A percentile compares a stretch with the other conserved stretches of the same genome.
These are phyloP conservation scores for Aplidium turbinatum DNA, from an alignment of 23 tunicate species.

Conservation along the genomic window DNA sequence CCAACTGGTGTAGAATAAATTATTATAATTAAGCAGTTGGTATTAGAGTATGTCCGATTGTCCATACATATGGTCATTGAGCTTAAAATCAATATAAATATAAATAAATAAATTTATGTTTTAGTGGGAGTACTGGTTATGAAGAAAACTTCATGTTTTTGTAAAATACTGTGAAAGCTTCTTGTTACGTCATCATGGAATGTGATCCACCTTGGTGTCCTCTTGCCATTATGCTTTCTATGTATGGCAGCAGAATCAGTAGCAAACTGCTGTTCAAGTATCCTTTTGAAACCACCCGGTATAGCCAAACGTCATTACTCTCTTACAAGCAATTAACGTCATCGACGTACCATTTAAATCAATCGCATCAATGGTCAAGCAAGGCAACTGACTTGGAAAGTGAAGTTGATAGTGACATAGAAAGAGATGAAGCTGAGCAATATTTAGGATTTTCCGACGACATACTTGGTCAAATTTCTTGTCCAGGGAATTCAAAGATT, in stretches of 20 bases:
- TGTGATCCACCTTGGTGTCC: conserved; percentile 77
- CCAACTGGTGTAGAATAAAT: too few relatives aligned
- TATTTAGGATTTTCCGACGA: conserved; percentile 74
- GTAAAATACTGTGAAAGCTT: too few relatives aligned
- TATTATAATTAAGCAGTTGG: too few relatives aligned
- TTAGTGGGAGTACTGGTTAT: too few relatives aligned
- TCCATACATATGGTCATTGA: too few relatives aligned
- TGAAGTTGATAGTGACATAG: conserved; percentile 23
- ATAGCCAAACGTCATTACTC: conserved; percentile 6
- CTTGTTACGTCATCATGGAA: conserved; percentile 20
- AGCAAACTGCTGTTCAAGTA: conserved; percentile 82
- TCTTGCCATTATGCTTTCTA: conserved; percentile 77
- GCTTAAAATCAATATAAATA: too few relatives aligned
- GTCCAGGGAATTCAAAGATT: conserved; percentile 79
- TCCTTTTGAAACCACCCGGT: conserved; percentile 46
- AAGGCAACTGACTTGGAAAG: conserved; percentile 5
- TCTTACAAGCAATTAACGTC: conserved; percentile 60
- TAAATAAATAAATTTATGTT: too few relatives aligned
- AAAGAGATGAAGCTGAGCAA: conserved; percentile 60
- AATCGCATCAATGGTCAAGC: conserved; percentile 3
- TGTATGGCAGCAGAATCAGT: conserved; percentile 84
- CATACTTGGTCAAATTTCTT: conserved; percentile 51
- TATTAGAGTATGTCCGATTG: too few relatives aligned
- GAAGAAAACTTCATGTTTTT: too few relatives aligned
- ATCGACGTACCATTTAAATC: conserved; percentile 68